Evolutionary conservation across 2,113 vertebrate species (phyloP), one percentile per base, ranked within the genome.

Genomic region (Gnathonemus echidnorhynchus): DNA sequence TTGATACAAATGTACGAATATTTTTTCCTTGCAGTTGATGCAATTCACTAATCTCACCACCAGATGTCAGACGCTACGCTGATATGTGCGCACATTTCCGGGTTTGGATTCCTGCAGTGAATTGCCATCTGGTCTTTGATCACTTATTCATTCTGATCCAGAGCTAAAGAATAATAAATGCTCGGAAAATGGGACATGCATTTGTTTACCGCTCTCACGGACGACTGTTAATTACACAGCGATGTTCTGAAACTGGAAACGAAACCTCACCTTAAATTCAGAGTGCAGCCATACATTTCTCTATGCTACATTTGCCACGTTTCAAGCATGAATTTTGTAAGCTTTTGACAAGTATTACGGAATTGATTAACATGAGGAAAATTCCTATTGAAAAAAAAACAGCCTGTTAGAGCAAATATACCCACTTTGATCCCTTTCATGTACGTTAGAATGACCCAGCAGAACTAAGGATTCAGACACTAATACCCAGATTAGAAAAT

Each of bases 131-230:
- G 92, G 66, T 92, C 91, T 95, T 95, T 95, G 94, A 95, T 95
- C 93, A 93, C 89, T 83, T 74, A 95, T 95, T 95, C 94, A 92
- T 95, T 95, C 93, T 91, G 93, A 95, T 94, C 92, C 90, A 89
- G 42, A 89, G 91, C 92, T 93, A 91, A 93, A 92, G 92, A 93
- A 95, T 94, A 94, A 95, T 94, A 93, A 93, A 92, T 91, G 91
- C 52, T 87, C 87, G 91, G 89, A 92, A 94, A 94, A 93, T 93
- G 92, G 92, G 92, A 92, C 92, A 92, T 53, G 21, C 89, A 90
- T 87, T 89, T 92, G 89, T 91, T 92, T 89, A 87, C 90, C 90
- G 91, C 42, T 91, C 90, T 87, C 88, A 91, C n/a, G 88, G 91
- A 93, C 88, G 89, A 74, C 19, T 46, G 90, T 24, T 89, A 91